Evolutionary conservation across 2,797 vertebrate species (phyloP).

Genomic region (Lateolabrax maculatus): DNA sequence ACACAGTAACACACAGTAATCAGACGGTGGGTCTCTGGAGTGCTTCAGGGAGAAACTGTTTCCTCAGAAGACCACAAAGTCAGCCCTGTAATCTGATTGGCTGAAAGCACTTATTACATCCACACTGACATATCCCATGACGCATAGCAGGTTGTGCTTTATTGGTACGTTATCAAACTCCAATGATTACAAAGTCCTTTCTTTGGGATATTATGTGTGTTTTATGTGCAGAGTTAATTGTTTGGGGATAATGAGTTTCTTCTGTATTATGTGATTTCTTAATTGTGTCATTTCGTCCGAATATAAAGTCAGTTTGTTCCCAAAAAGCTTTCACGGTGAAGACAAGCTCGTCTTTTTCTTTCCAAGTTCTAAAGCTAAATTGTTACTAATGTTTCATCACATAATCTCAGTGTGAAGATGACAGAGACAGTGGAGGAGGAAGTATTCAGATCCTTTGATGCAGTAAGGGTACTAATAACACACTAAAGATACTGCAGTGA

Average conservation of each 20-base stretch:
- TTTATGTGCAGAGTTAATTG: not conserved
- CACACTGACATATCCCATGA: slow-evolving; percentile 26
- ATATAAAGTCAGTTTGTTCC: not conserved
- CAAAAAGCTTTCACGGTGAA: not conserved
- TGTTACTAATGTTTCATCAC: no score
- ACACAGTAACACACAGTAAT: slow-evolving; percentile 12
- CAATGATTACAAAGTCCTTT: not conserved
- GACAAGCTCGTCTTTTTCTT: not conserved
- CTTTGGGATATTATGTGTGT: not conserved
- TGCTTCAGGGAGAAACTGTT: slow-evolving; percentile 14
- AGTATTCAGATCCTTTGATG: no score
- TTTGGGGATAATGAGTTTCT: not conserved
- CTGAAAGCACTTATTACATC: slow-evolving; percentile 19
- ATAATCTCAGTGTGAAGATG: no score
- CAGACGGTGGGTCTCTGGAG: slow-evolving; percentile 4
- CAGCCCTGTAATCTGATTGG: slow-evolving; percentile 31
- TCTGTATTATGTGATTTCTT: not conserved
- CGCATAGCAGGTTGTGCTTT: slow-evolving; percentile 7
- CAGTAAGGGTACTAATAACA: no score
- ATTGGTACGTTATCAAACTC: slow-evolving; percentile 14
- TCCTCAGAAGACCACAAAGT: slow-evolving; percentile 7
- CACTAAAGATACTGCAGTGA: no score
- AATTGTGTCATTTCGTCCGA: not conserved
- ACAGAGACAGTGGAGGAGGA: no score
- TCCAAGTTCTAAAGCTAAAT: no score